Base-by-base conservation (phyloP, 2,113 vertebrate species). In the Maccullochella peelii region DNA sequence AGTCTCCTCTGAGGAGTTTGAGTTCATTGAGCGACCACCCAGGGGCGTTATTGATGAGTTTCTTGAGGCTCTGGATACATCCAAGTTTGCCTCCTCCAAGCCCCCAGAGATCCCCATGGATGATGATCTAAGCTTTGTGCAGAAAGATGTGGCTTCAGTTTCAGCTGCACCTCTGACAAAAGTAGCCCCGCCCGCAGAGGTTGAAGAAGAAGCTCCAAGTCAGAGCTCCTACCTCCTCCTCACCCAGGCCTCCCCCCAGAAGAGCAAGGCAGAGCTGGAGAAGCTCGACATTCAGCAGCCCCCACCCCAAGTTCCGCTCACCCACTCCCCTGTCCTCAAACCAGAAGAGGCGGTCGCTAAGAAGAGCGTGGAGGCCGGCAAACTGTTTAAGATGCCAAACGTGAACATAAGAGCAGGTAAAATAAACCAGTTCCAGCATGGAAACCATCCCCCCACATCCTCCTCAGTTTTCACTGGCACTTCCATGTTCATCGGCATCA, bases 1-100 rank as follows among this genome's bases (percentile, higher is more conserved):
- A 16, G 93, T 94, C 44, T 95, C 95, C 1, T 96, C 95, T 4
- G 96, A 96, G 75, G 96, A 96, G 84, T 96, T 96, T 23, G 96
- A 96, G 85, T 96, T 96, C 82, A 95, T 96, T 0, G 96, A 96
- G 80, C 89, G 94, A 55, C 94, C 95, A 1, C 93, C 95, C 0
- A 91, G 85, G 38, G 96, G 95, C 0, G 93, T 93, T 0, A 93
- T 95, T 0, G 95, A 96, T 7, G 96, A 96, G 81, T 96, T 96
- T 49, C 88, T 95, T 0, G 96, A 96, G 86, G 94, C 94, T 8
- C 84, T 95, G 36, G 95, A 96, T 54, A 94, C 91, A 25, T 93
- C 93, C 23, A 94, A 94, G 71, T 95, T 95, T 33, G 86, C 93
- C 5, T 62, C 87, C 21, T 70, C 93, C 49, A 94, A 92, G 57